Evolutionary conservation across 92 coral and sea anemone species (phyloP).

Genomic region (Zoanthus gigantus): DNA sequence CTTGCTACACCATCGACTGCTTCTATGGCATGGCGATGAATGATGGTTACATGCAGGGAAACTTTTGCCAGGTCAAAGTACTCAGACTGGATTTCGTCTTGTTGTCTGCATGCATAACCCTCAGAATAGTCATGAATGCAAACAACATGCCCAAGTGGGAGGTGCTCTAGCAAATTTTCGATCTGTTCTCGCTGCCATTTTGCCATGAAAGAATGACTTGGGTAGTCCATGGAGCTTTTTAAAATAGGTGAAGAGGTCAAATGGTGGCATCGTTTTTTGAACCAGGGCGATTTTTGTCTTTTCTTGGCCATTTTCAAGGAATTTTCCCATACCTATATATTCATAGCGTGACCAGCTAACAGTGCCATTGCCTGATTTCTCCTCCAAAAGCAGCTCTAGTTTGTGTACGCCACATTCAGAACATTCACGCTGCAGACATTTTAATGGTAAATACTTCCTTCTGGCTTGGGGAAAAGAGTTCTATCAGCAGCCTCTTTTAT

Average conservation of each 20-base stretch:
- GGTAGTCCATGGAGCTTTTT: background rate
- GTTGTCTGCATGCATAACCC: background rate
- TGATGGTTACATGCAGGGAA: conserved; percentile 56
- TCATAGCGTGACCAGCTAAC: background rate
- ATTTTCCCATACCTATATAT: background rate
- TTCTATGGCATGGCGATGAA: conserved; percentile 57
- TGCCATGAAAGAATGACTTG: background rate
- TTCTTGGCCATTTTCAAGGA: background rate
- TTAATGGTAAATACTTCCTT: conserved; percentile 24
- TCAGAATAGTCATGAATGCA: background rate
- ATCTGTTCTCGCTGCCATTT: background rate
- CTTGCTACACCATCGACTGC: conserved; percentile 55
- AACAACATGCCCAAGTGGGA: background rate
- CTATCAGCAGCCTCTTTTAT: conserved; percentile 49
- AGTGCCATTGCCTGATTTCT: conserved; percentile 1
- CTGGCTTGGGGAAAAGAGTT: conserved; percentile 60
- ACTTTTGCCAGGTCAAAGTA: conserved; percentile 8
- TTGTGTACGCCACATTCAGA: conserved; percentile 5
- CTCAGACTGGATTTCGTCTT: conserved; percentile 10
- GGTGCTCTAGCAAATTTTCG: background rate
- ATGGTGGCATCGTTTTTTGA: background rate
- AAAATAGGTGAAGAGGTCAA: background rate
- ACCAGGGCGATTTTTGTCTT: conserved; percentile 5
- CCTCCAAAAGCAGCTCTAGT: conserved; percentile 27
- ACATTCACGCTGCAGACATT: conserved; percentile 14